Evolutionary conservation across 1,140 invertebrate species (phyloP), one percentile per base, ranked within the genome.

Genomic region (Drosophila equinoxialis): DNA sequence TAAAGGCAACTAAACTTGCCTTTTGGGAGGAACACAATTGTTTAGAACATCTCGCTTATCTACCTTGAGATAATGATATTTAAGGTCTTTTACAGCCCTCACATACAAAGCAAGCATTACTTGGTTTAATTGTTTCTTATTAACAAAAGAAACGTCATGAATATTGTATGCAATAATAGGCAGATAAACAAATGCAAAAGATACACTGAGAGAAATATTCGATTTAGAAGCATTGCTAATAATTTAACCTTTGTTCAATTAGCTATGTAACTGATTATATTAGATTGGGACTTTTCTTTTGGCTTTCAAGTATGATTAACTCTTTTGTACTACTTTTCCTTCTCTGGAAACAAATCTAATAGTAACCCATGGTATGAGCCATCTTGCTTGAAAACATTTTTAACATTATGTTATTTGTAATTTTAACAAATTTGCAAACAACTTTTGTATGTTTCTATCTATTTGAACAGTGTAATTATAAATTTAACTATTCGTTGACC

Each of bases 131-230:
- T 69, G 60, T 67, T 68, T 51, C 71, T 66, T 79, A 86, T 86
- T 86, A 86, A 81, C 60, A 69, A 61, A 61, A 78, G 30, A 68
- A 61, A 76, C 62, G 42, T 57, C 63, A 68, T 85, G 71, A 79
- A 85, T 79, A 70, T 69, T 82, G 69, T 67, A 82, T 45, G 62
- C 71, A 57, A 45, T 82, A 87, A 86, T 82, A 82, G 83, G 8
- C 58, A 63, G 42, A 60, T 58, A 85, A 79, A 71, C 79, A 82
- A 85, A 68, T 80, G 58, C 68, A 62, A 65, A 10, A 30, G 7
- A 30, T 23, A 41, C 71, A 58, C 42, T 26, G 45, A 70, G 26
- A 55, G 61, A 68, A 65, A 23, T 0, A 17, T 17, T 17, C 17
- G 17, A 17, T 17, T 17, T 17, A 17, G 1, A 17, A 23, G 20